These are phyloP conservation scores for Metallyticus violacea DNA, from an alignment of 2,888 invertebrate genomes.

Conservation along the genomic window DNA sequence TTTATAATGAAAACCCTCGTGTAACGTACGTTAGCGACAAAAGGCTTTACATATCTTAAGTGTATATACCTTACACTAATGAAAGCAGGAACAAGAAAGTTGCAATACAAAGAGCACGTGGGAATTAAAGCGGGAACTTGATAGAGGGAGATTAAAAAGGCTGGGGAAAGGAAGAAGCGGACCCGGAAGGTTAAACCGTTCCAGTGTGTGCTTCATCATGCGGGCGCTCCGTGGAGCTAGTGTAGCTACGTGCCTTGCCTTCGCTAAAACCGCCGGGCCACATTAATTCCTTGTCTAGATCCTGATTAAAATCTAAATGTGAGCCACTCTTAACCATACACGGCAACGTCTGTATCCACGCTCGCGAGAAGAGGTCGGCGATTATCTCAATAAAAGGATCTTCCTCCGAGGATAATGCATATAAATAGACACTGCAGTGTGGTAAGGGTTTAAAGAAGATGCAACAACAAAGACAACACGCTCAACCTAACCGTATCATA, in stretches of 20 bases:
- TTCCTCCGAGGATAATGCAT: not conserved
- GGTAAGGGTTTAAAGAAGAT: not conserved
- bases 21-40: not conserved
- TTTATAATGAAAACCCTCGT: not conserved
- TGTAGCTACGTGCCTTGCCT: not conserved
- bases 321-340: not conserved
- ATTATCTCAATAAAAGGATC: not conserved
- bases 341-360: not conserved
- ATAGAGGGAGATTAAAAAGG: not conserved
- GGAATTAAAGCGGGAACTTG: not conserved
- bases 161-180: not conserved
- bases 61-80: not conserved
- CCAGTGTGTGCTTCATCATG: not conserved
- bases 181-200: not conserved
- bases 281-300: conserved; percentile 15
- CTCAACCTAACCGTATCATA: no score
- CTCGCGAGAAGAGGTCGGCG: not conserved
- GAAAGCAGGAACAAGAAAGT: not conserved
- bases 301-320: conserved; percentile 15
- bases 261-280: not conserved
- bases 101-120: not conserved
- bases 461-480: not conserved
- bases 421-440: not conserved
- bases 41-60: not conserved
- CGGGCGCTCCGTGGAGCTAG: not conserved